phyloP scores from a whole-genome alignment of 1,140 invertebrate species.

The Amyelois transitella region DNA sequence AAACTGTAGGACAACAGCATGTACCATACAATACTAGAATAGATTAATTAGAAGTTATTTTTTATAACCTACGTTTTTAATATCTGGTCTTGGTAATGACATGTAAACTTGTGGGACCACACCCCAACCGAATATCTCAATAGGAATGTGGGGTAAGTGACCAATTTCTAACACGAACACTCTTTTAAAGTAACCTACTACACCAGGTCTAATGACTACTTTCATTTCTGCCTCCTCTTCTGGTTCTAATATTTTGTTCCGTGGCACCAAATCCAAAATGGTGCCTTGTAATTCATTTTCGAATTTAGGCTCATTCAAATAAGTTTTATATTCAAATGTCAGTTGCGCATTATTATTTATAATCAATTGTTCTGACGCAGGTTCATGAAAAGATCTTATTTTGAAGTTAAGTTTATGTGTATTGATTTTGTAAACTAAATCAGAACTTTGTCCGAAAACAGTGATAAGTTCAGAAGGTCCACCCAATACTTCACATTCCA shows the following conservation, averaged over 20 bases:
- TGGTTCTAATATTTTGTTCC: constrained; percentile 39
- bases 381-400: constrained; percentile 62
- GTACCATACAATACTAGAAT: too few species aligned
- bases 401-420: constrained; percentile 53
- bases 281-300: constrained; percentile 44
- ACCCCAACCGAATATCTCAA: constrained; percentile 63
- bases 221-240: constrained; percentile 44
- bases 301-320: constrained; percentile 42
- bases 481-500: constrained; percentile 62
- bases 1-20: too few species aligned
- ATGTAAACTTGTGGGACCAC: constrained; percentile 62
- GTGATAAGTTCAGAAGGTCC: constrained; percentile 50
- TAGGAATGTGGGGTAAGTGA: constrained; percentile 49
- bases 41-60: constrained; percentile 1
- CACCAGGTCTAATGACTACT: constrained; percentile 50
- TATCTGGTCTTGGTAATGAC: constrained; percentile 34
- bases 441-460: constrained; percentile 55
- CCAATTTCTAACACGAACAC: constrained; percentile 56
- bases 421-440: constrained; percentile 51
- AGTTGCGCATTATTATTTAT: constrained; percentile 48
- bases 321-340: constrained; percentile 57
- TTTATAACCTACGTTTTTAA: constrained; percentile 30
- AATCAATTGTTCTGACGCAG: constrained; percentile 43
- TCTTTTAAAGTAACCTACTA: constrained; percentile 52
- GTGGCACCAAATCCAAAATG: constrained; percentile 45